These are phyloP conservation scores for Musca vetustissima DNA, from an alignment of 1,140 invertebrate genomes.

Conservation along the genomic window DNA sequence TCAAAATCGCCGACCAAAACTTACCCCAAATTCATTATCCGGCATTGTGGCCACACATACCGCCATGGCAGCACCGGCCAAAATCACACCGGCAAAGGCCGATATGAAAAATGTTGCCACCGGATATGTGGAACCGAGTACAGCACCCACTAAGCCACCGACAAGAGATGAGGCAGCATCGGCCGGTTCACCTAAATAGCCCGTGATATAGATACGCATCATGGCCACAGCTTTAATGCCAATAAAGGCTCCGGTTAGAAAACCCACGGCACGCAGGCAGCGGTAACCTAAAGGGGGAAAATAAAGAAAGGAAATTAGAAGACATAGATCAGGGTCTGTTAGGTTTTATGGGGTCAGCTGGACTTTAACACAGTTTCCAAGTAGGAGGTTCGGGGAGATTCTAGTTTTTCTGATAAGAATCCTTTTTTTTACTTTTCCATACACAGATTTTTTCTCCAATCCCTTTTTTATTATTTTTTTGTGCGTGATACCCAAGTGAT, in stretches of 20 bases:
- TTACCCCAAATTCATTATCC: constrained; percentile 54
- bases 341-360: no score
- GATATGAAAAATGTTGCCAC: constrained; percentile 51
- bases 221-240: constrained; percentile 63
- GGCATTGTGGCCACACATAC: constrained; percentile 54
- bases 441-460: no score
- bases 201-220: constrained; percentile 49
- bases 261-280: constrained; percentile 88
- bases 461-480: no score
- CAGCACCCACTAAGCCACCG: constrained; percentile 49
- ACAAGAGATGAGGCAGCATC: constrained; percentile 52
- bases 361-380: no score
- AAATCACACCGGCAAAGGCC: constrained; percentile 49
- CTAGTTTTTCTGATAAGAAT: no score
- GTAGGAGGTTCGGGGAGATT: no score
- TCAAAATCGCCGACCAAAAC: no score
- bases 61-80: constrained; percentile 51
- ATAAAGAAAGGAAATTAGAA: background rate
- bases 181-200: constrained; percentile 49
- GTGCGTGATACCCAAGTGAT: no score
- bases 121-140: constrained; percentile 52
- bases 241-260: constrained; percentile 84
- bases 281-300: constrained; percentile 69
- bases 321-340: no score
- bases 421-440: no score